A percentile compares a stretch with the other conserved stretches of the same genome.
Evolutionary conservation across 2,797 vertebrate species (phyloP).

Genomic region (Aplochiton taeniatus): DNA sequence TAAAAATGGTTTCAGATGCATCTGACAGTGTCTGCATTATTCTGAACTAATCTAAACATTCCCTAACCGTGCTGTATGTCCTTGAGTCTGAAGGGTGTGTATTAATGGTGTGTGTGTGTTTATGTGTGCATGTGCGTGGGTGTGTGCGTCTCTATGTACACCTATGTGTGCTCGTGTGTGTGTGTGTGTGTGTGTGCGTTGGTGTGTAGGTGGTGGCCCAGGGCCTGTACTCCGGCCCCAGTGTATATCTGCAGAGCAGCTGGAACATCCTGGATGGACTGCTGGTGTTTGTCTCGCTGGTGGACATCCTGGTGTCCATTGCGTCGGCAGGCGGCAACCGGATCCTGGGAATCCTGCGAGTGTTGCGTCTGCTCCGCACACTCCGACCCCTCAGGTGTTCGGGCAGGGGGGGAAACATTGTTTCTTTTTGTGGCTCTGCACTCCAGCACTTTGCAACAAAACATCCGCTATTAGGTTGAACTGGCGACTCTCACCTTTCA

Average conservation of each 20-base stretch:
- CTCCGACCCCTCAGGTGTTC: slow-evolving; percentile 89
- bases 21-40: no score
- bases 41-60: no score
- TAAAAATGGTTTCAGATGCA: no score
- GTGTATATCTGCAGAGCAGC: slow-evolving; percentile 93
- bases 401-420: not conserved
- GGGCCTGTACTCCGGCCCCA: slow-evolving; percentile 87
- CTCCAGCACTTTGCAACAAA: not conserved
- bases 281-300: slow-evolving; percentile 92
- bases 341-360: slow-evolving; percentile 92
- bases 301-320: slow-evolving; percentile 94
- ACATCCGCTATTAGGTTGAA: no score
- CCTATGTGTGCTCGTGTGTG: slow-evolving; percentile 2
- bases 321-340: slow-evolving; percentile 88
- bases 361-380: slow-evolving; percentile 90
- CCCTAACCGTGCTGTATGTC: no score
- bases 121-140: not conserved
- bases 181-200: slow-evolving; percentile 19
- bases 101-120: not conserved
- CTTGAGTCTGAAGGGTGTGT: slow-evolving; percentile 1
- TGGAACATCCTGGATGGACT: slow-evolving; percentile 95
- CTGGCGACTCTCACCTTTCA: no score
- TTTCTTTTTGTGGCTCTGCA: not conserved
- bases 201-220: slow-evolving; percentile 85
- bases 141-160: slow-evolving; percentile 4